These are phyloP conservation scores for Myripristis murdjan DNA, from an alignment of 2,797 vertebrate genomes.

Conservation along the genomic window DNA sequence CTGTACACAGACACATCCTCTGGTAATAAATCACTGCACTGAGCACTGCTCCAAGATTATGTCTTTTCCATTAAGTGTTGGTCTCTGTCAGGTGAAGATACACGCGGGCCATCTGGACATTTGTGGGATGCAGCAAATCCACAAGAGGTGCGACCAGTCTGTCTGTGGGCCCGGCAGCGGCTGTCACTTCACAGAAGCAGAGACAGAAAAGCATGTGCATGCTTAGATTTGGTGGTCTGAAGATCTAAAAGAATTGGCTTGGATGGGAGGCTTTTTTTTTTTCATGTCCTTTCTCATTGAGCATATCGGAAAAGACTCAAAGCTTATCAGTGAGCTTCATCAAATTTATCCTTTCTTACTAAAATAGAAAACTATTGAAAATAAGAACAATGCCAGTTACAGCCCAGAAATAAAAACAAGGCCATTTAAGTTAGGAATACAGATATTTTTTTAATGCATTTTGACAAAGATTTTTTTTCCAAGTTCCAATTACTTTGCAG, in stretches of 20 bases:
- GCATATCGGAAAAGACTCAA: slow-evolving; percentile 1
- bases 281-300: not conserved
- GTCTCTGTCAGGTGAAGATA: slow-evolving; percentile 11
- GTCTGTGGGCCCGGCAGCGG: too few relatives aligned
- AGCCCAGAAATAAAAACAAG: not conserved
- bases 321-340: slow-evolving; percentile 1
- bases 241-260: too few relatives aligned
- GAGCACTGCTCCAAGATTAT: slow-evolving; percentile 18
- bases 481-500: slow-evolving; percentile 12
- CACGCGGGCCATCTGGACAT: slow-evolving; percentile 25
- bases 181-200: too few relatives aligned
- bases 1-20: slow-evolving; percentile 33
- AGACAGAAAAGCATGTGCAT: too few relatives aligned
- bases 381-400: not conserved
- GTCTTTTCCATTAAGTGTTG: slow-evolving; percentile 13
- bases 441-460: slow-evolving; percentile 11
- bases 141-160: not conserved
- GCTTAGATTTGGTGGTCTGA: not conserved
- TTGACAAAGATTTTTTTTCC: not conserved
- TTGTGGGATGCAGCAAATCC: too few relatives aligned
- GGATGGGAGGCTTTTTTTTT: too few relatives aligned
- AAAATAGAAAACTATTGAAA: slow-evolving; percentile 24
- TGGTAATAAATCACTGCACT: slow-evolving; percentile 35
- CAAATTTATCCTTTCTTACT: slow-evolving; percentile 9
- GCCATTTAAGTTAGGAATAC: not conserved